Evolutionary conservation across 2,888 invertebrate species (phyloP), one percentile per base, ranked within the genome.

Genomic region (Phytoseiulus persimilis): DNA sequence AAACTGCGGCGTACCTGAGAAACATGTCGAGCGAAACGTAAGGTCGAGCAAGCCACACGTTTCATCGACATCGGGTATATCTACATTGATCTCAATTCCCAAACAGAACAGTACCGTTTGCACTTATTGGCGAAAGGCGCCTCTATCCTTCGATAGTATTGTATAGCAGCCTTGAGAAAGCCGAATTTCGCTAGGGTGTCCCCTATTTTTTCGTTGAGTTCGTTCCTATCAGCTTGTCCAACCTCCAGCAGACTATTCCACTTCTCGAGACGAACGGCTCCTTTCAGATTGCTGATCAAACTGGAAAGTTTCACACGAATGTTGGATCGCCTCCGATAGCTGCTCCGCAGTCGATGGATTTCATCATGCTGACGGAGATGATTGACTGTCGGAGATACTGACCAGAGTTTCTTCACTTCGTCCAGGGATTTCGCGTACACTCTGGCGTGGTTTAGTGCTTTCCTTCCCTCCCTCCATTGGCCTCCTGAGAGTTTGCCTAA

Each of bases 51-150:
- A n/a, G n/a, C n/a, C n/a, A n/a, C 6, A 83, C 28, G 83, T 46
- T 6, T 11, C 9, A 46, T 46, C 46, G 46, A 46, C 46, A 46
- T 14, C 9, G 46, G 14, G 9, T 6, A 46, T 46, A 46, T n/a
- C n/a, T n/a, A n/a, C n/a, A n/a, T n/a, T n/a, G n/a, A n/a, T n/a
- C n/a, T n/a, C n/a, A n/a, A n/a, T n/a, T n/a, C n/a, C n/a, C n/a
- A n/a, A n/a, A n/a, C n/a, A n/a, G n/a, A n/a, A n/a, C n/a, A n/a
- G n/a, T 87, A 87, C 87, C 87, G 31, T 87, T 87, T 87, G 31
- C 32, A 87, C n/a, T 87, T 87, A n/a, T 32, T 28, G n/a, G 87
- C 87, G 32, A 87, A 87, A 31, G 87, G 87, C 11, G 32, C 87
- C 6, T 87, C 87, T 11, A 87, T 87, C 6, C 6, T 33, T 33